phyloP scores from a whole-genome alignment of 2,797 vertebrate genomes.

The Xerus rutilus region DNA sequence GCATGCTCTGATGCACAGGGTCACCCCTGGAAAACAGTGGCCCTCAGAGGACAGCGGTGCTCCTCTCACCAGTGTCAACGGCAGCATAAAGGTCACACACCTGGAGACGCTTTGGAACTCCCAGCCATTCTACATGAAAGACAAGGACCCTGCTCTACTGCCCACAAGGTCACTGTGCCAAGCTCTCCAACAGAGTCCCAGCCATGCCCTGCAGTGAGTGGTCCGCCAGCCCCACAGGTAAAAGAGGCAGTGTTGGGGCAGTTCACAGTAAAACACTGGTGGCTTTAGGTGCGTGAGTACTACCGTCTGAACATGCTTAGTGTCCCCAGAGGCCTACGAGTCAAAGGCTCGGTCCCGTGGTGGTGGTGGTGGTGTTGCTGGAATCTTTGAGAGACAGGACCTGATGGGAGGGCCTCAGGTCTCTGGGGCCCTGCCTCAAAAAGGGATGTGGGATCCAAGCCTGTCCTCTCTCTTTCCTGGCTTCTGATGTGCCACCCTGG shows the following conservation, averaged over 20 bases:
- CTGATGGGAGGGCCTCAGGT: background rate
- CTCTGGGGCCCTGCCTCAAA: background rate
- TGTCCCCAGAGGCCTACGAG: background rate
- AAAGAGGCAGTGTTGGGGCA: too few species aligned
- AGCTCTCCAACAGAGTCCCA: too few species aligned
- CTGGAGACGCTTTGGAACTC: background rate
- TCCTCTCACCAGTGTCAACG: fast-evolving
- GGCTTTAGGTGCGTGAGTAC: background rate
- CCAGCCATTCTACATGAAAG: background rate
- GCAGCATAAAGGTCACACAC: background rate
- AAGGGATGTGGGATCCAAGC: background rate
- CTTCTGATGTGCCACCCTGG: background rate
- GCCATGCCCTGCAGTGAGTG: background rate
- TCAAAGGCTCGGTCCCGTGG: too few species aligned
- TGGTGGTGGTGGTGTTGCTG: too few species aligned
- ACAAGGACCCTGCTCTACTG: background rate
- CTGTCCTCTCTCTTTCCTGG: background rate
- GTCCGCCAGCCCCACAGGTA: background rate
- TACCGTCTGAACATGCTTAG: too few species aligned
- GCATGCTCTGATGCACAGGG: background rate
- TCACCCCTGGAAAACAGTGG: background rate
- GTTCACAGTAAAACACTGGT: too few species aligned
- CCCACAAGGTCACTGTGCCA: background rate
- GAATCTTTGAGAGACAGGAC: background rate
- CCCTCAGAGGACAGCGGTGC: background rate